phyloP scores from a whole-genome alignment of 2,888 invertebrate species.

The Spialia ferax region DNA sequence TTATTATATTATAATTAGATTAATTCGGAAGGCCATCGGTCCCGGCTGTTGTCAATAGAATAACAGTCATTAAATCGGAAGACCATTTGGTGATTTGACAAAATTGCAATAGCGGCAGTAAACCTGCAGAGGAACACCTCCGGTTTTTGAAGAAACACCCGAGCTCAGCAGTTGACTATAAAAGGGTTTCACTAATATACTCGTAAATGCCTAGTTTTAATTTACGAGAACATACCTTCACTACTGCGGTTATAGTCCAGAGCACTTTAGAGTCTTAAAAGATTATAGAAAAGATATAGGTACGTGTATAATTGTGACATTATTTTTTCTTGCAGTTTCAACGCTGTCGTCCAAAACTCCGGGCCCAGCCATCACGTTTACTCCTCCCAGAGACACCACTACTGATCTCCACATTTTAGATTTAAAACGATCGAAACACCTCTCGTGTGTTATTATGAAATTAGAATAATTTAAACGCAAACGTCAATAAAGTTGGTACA shows the following conservation, averaged over 20 bases:
- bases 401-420: conserved; percentile 54
- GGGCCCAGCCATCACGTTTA: conserved; percentile 79
- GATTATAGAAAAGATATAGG: background rate
- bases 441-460: conserved; percentile 38
- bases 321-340: conserved; percentile 71
- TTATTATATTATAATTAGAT: no score
- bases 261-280: background rate
- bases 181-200: no score
- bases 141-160: no score
- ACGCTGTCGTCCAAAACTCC: conserved; percentile 81
- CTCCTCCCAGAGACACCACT: conserved; percentile 74
- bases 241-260: background rate
- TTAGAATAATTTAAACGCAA: conserved; percentile 34
- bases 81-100: no score
- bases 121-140: no score
- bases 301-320: conserved; percentile 42
- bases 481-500: conserved; percentile 40
- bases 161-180: no score
- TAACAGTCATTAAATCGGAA: no score
- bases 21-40: no score
- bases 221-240: no score
- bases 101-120: no score
- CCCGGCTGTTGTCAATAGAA: no score
- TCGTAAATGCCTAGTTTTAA: no score
- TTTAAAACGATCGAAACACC: conserved; percentile 54